Evolutionary conservation across 1,140 invertebrate genomes (phyloP).

Genomic region (Drosophila pandora): DNA sequence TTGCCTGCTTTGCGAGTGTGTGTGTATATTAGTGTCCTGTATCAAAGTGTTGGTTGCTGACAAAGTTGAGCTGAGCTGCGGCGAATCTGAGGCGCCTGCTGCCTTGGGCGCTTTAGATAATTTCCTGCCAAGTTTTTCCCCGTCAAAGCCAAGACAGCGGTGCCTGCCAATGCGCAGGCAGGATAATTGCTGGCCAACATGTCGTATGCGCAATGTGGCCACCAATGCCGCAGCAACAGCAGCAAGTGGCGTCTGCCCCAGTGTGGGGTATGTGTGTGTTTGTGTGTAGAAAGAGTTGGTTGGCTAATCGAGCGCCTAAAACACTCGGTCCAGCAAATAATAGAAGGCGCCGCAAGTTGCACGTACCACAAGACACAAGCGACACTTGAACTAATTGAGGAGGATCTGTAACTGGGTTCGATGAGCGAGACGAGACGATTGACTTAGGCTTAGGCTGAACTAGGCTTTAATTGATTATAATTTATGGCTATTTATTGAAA

Average conservation of each 20-base stretch:
- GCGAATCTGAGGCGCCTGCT: slow-evolving; percentile 65
- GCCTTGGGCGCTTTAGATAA: slow-evolving; percentile 68
- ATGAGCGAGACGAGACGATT: slow-evolving; percentile 38
- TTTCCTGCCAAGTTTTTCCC: slow-evolving; percentile 77
- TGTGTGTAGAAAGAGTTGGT: slow-evolving; percentile 18
- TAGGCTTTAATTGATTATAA: slow-evolving; percentile 31
- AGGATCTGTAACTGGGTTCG: slow-evolving; percentile 48
- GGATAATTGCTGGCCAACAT: slow-evolving; percentile 55
- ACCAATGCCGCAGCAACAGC: slow-evolving; percentile 69
- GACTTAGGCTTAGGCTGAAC: slow-evolving; percentile 31
- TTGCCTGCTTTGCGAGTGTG: slow-evolving; percentile 17
- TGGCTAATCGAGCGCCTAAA: slow-evolving; percentile 68
- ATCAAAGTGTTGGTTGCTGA: slow-evolving; percentile 52
- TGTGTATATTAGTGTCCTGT: slow-evolving; percentile 10
- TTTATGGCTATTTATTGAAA: slow-evolving; percentile 22
- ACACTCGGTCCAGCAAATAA: slow-evolving; percentile 36
- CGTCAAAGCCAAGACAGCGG: slow-evolving; percentile 55
- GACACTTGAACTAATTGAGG: slow-evolving; percentile 51
- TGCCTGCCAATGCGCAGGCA: slow-evolving; percentile 67
- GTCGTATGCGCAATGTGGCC: slow-evolving; percentile 71
- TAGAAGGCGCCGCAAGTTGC: slow-evolving; percentile 49
- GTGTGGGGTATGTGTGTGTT: slow-evolving; percentile 25
- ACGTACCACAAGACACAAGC: slow-evolving; percentile 72
- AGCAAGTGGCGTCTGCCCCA: slow-evolving; percentile 38
- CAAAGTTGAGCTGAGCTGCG: slow-evolving; percentile 69